These are phyloP conservation scores for Melinaea menophilus DNA, from an alignment of 2,888 invertebrate species.

Conservation along the genomic window DNA sequence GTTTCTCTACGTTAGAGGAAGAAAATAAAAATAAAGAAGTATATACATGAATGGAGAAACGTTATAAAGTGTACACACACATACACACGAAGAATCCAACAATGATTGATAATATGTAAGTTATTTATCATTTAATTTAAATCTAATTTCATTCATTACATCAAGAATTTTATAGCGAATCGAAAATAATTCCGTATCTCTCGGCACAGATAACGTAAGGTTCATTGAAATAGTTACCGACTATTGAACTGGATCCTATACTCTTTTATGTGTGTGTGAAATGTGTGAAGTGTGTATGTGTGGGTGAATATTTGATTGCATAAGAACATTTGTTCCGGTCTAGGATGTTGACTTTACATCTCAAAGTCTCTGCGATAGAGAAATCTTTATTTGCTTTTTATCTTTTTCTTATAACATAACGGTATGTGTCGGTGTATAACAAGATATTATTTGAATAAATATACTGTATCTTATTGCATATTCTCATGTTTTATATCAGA, in stretches of 20 bases:
- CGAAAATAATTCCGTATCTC: constrained; percentile 4
- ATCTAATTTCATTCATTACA: constrained; percentile 21
- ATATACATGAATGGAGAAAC: too few species aligned
- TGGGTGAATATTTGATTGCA: constrained; percentile 6
- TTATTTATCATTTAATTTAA: too few species aligned
- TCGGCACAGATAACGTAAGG: neutral
- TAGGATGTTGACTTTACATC: constrained; percentile 3
- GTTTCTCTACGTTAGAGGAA: too few species aligned
- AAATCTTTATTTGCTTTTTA: constrained; percentile 1
- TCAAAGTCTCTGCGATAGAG: constrained; percentile 1
- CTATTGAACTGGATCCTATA: neutral
- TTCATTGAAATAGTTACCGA: constrained; percentile 6
- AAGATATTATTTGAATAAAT: constrained; percentile 6
- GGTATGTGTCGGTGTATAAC: neutral
- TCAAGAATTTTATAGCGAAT: neutral
- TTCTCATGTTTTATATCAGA: constrained; percentile 1
- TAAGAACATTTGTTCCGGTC: constrained; percentile 1
- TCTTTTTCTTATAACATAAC: constrained; percentile 1
- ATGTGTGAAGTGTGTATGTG: neutral
- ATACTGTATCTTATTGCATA: neutral
- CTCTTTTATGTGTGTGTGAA: neutral
- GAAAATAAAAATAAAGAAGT: too few species aligned
- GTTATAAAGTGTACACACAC: too few species aligned
- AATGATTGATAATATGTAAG: too few species aligned
- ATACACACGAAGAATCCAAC: too few species aligned